Base-by-base conservation (phyloP, 2,113 vertebrate genomes). In the Tachycineta bicolor region DNA sequence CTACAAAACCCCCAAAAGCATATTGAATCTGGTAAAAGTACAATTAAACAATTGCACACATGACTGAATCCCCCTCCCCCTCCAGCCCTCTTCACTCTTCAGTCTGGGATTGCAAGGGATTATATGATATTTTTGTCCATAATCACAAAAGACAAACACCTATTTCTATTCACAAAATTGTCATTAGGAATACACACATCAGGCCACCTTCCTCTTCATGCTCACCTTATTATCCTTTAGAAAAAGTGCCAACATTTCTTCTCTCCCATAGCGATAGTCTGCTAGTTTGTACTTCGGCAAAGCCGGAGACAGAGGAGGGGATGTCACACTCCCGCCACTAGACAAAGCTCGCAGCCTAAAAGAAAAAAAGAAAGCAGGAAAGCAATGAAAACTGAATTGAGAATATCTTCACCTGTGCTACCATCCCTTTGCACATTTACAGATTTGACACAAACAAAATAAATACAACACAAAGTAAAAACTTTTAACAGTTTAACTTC, bases 211-310 rank as follows among this genome's bases (percentile, higher is more conserved):
- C 31, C 41, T 60, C 31, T 50, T 68, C 20, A 33, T 43, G 52
- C 98, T 96, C 96, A 99, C 99, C 99, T 99, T 99, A 97, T 98
- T 99, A 96, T 99, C 99, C 98, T 99, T 99, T 98, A 99, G 97
- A 98, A 99, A 99, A 99, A 99, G 99, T 99, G 99, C 99, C 98
- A 99, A 97, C 99, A 99, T 99, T 98, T 99, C 99, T 99, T 99
- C 99, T 98, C 99, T 98, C 94, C 99, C 99, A 34, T 99, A 99
- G 94, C 99, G 99, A 98, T 99, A 99, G 97, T 99, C 99, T 98
- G 99, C 99, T 98, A 99, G 99, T 97, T 99, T 99, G 98, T 99
- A 99, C 98, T 99, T 99, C 97, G 99, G 99, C 98, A 99, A 98
- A 63, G 98, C 99, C 81, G 99, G 99, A 97, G 99, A 99, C 94